A percentile compares a stretch with the other conserved stretches of the same genome.
These are phyloP conservation scores for Amphiprion percula DNA, from an alignment of 2,113 vertebrate genomes.

Conservation along the genomic window DNA sequence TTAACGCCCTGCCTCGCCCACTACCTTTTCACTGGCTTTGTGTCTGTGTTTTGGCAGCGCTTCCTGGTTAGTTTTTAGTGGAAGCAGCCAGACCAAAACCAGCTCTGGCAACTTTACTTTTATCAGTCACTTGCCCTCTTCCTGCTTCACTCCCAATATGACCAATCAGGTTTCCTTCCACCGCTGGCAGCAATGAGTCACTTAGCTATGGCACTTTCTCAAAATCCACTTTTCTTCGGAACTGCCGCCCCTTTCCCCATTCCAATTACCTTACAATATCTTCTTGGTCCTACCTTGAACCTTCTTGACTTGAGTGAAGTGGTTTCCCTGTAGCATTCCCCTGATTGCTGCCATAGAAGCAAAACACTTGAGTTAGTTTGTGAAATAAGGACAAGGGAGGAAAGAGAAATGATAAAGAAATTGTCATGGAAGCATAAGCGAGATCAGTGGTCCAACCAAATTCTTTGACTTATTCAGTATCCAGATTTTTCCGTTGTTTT, in stretches of 20 bases:
- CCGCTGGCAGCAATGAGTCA: slow-evolving; percentile 78
- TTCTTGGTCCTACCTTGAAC: slow-evolving; percentile 76
- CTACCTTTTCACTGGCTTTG: slow-evolving; percentile 75
- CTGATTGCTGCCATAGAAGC: slow-evolving; percentile 31
- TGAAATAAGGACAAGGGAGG: slow-evolving; percentile 33
- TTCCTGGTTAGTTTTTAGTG: slow-evolving; percentile 78
- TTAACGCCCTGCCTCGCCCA: slow-evolving; percentile 77
- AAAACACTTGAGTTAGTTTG: slow-evolving; percentile 19
- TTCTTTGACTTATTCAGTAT: slow-evolving; percentile 6
- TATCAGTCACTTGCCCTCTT: slow-evolving; percentile 84
- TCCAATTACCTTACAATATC: slow-evolving; percentile 76
- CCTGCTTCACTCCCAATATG: slow-evolving; percentile 76
- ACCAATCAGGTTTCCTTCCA: slow-evolving; percentile 83
- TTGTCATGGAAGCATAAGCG: neutral
- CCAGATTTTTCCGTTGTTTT: neutral
- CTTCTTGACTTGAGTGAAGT: slow-evolving; percentile 56
- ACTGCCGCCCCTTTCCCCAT: slow-evolving; percentile 54
- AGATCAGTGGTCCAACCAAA: slow-evolving; percentile 1
- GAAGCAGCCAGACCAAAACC: slow-evolving; percentile 62
- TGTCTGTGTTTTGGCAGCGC: slow-evolving; percentile 71
- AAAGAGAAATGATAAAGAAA: slow-evolving; percentile 11
- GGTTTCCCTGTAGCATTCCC: slow-evolving; percentile 39
- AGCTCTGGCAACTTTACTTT: slow-evolving; percentile 74
- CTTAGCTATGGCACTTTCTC: slow-evolving; percentile 63
- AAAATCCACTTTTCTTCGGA: slow-evolving; percentile 79